Percentiles rank a stretch among this genome's conserved stretches.
Conservation (phyloP, 2,113 vertebrate species). For the Mionectes macconnelli region DNA sequence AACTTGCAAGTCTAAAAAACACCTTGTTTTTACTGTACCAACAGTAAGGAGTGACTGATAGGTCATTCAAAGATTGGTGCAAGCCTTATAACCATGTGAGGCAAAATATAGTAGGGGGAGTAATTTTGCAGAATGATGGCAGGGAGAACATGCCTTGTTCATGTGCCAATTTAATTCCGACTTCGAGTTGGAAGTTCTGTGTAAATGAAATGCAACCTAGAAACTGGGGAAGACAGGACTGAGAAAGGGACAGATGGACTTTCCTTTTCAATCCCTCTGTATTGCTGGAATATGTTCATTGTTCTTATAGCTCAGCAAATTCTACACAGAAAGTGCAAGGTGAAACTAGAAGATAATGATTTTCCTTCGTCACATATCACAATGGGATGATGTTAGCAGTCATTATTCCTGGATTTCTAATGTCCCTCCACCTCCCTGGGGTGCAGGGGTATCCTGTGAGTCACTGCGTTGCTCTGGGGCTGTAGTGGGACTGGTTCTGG, state of each 20-base stretch:
- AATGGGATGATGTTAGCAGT: neutral
- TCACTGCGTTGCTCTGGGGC: too few species aligned
- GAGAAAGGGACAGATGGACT: neutral
- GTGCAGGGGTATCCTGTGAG: neutral
- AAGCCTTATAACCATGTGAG: neutral
- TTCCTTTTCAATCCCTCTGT: neutral
- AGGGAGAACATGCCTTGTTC: neutral
- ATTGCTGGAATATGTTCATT: neutral
- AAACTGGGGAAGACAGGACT: neutral
- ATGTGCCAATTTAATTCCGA: neutral
- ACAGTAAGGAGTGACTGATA: neutral
- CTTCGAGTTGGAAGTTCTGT: neutral
- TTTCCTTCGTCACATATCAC: neutral
- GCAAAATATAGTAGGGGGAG: neutral
- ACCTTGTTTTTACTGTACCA: neutral
- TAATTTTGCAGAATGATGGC: neutral
- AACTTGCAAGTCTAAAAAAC: neutral
- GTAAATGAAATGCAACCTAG: neutral
- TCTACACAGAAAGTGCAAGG: neutral
- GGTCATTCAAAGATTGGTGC: neutral
- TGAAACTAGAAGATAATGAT: neutral
- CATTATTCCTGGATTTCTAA: neutral
- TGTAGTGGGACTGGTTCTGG: too few species aligned
- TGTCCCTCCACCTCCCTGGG: neutral
- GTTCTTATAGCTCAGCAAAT: neutral